A percentile compares a stretch with the other conserved stretches of the same genome.
These are phyloP conservation scores for Condylostylus longicornis DNA, from an alignment of 1,140 invertebrate genomes.

Conservation along the genomic window DNA sequence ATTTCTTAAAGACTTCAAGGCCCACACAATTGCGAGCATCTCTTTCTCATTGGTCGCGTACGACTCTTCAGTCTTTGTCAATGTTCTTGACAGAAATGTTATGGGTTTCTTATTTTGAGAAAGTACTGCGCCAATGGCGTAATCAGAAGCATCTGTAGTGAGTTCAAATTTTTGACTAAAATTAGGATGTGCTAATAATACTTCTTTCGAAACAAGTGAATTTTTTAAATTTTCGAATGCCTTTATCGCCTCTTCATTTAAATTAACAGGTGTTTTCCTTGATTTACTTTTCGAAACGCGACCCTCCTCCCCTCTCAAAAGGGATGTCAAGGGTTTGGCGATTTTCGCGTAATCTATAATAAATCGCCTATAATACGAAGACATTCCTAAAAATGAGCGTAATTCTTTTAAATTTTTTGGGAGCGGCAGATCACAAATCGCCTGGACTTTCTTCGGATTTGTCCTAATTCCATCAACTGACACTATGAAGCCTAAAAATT, in stretches of 20 bases:
- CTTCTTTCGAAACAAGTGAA: neutral
- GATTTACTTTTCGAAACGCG: neutral
- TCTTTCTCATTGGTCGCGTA: too few species aligned
- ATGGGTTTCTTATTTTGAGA: constrained; percentile 16
- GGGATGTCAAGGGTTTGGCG: constrained; percentile 14
- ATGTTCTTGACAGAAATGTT: constrained; percentile 21
- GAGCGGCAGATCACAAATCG: constrained; percentile 22
- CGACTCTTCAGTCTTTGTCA: too few species aligned
- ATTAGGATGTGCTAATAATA: constrained; percentile 1
- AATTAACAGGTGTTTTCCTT: constrained; percentile 1
- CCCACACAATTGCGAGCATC: too few species aligned
- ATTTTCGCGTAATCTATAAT: constrained; percentile 18
- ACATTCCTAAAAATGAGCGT: constrained; percentile 30
- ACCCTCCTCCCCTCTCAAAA: constrained; percentile 3
- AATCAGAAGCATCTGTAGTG: constrained; percentile 9
- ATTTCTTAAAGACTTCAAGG: too few species aligned
- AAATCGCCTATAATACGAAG: constrained; percentile 23
- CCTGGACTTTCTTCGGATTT: constrained; percentile 28
- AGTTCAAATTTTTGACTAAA: constrained; percentile 7
- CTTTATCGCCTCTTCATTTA: neutral
- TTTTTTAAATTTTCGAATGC: constrained; percentile 3
- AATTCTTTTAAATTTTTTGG: constrained; percentile 29
- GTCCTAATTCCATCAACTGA: constrained; percentile 27
- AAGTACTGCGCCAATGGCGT: constrained; percentile 17
- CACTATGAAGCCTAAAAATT: constrained; percentile 33